A percentile compares a stretch with the other conserved stretches of the same genome.
Conservation (phyloP, 2,888 invertebrate genomes). For the Thereva unica region DNA sequence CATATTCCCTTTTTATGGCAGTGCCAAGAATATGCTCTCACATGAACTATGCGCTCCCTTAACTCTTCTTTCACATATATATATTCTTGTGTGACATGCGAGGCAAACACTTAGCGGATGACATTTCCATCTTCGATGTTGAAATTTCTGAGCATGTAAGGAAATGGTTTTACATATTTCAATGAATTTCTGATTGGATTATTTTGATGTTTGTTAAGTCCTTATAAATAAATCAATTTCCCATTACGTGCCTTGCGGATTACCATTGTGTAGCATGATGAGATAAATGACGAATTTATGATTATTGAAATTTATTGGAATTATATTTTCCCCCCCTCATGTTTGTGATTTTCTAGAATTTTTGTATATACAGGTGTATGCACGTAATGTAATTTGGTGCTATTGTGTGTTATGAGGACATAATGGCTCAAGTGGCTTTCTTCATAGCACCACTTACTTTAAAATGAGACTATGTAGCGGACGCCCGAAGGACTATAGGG, state of each 20-base stretch:
- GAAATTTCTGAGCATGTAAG: constrained; percentile 2
- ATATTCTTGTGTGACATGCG: neutral
- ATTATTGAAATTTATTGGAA: no score
- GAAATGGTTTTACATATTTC: constrained; percentile 24
- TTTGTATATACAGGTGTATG: no score
- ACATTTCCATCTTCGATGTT: constrained; percentile 11
- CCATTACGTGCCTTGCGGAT: neutral
- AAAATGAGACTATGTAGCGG: no score
- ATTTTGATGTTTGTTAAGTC: constrained; percentile 18
- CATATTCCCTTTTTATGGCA: constrained; percentile 31
- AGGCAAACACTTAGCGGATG: constrained; percentile 25
- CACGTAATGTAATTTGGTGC: no score
- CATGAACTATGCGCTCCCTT: constrained; percentile 16
- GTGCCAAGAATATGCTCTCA: constrained; percentile 27
- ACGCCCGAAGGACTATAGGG: no score
- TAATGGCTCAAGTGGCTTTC: no score
- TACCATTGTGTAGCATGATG: no score
- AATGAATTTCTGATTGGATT: constrained; percentile 30
- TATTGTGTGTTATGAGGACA: no score
- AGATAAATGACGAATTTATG: no score
- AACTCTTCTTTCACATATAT: constrained; percentile 2
- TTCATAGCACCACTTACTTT: no score
- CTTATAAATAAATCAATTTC: constrained; percentile 32
- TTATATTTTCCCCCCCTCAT: no score
- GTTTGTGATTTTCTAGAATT: no score